Evolutionary conservation across 2,888 invertebrate species (phyloP).

Genomic region (Candidula unifasciata): DNA sequence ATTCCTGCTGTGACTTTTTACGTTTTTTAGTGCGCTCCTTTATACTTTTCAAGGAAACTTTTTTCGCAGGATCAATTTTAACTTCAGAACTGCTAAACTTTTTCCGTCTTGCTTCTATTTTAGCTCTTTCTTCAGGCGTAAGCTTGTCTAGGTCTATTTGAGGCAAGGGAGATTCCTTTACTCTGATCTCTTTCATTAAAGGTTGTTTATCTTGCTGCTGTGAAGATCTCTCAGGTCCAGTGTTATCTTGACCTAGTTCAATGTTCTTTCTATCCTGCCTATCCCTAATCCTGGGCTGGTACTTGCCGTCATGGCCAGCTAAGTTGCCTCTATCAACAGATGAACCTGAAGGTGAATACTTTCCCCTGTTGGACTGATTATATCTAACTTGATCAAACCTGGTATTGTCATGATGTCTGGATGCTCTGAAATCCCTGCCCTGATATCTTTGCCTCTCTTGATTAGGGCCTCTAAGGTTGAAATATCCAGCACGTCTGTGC

Average conservation of each 20-base stretch:
- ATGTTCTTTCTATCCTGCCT: neutral
- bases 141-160: conserved; percentile 47
- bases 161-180: conserved; percentile 23
- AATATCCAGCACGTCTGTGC: neutral
- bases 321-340: neutral
- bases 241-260: conserved; percentile 13
- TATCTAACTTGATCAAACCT: conserved; percentile 22
- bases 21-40: conserved; percentile 53
- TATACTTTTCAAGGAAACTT: conserved; percentile 65
- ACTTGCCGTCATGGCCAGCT: conserved; percentile 9
- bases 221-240: conserved; percentile 5
- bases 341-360: neutral
- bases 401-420: conserved; percentile 6
- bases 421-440: neutral
- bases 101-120: conserved; percentile 61
- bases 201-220: conserved; percentile 4
- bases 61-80: conserved; percentile 56
- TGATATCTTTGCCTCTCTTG: neutral
- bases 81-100: conserved; percentile 58
- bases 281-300: neutral
- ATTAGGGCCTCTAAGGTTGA: neutral
- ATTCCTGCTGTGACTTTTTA: conserved; percentile 35
- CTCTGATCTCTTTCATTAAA: conserved; percentile 1
- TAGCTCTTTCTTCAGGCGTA: conserved; percentile 54
- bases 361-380: neutral